Base-by-base conservation (phyloP, 2,888 invertebrate species). In the Coelinius sp. region DNA sequence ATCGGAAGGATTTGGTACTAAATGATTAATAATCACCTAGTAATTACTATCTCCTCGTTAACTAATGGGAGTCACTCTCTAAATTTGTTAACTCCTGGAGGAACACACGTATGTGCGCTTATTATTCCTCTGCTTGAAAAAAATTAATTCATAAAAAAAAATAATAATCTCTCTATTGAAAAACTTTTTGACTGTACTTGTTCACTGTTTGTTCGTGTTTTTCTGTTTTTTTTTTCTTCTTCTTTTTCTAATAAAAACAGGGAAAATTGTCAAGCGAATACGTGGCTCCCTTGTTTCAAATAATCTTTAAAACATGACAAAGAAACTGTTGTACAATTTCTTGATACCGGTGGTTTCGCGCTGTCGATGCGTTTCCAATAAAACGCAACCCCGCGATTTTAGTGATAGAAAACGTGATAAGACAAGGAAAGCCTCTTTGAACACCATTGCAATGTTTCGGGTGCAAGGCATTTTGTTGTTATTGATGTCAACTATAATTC, bases 271-370 rank as follows among this genome's bases (percentile, higher is more conserved):
- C 38, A 59, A 62, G 59, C 59, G 62, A 67, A 24, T 63, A 71
- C 31, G 17, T 35, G 67, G 17, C 31, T 49, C 59, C 64, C 41
- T 20, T 22, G 35, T 31, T 66, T 71, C n/a, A 22, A 77, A 68
- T 62, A 65, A 65, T 83, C 84, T 90, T 94, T 95, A 95, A 89
- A 95, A 95, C 88, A 95, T 92, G 80, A 95, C 95, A 88, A 95
- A 95, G 89, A 95, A 95, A 75, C 94, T 94, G 89, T 95, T 95
- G 90, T 95, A 95, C 86, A 95, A 90, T 88, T 95, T 95, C 89
- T 95, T 95, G 85, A 95, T 94, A 75, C 95, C 95, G 63, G 94
- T 94, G 25, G 94, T 94, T 88, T 95, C 94, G 85, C 94, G 90
- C 88, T 95, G 94, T 84, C 94, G 92, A 87, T 94, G 94, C 86